Percentiles rank a stretch among this genome's conserved stretches.
phyloP scores from a whole-genome alignment of 2,888 invertebrate species.

The Arenicola marina region DNA sequence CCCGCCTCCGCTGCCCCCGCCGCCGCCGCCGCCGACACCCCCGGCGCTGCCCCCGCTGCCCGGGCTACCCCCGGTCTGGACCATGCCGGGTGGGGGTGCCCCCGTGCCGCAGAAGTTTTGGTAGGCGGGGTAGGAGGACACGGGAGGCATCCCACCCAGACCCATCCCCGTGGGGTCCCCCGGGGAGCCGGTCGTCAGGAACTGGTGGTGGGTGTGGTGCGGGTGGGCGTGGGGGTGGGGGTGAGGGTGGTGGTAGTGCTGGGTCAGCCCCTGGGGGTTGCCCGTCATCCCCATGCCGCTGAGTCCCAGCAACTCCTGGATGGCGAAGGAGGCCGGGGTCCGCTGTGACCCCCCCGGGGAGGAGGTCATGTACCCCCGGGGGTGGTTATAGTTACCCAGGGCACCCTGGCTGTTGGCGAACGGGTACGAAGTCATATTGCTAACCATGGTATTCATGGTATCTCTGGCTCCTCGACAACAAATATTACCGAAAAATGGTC shows the following conservation, averaged over 20 bases:
- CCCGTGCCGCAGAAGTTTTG: neutral
- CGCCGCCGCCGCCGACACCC: neutral
- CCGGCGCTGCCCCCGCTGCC: neutral
- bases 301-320: slow-evolving; percentile 25
- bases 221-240: neutral
- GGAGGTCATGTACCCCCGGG: slow-evolving; percentile 5
- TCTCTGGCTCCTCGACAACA: too few relatives aligned
- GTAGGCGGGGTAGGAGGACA: neutral
- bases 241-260: neutral
- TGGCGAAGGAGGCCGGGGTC: slow-evolving; percentile 20
- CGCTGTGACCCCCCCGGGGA: slow-evolving; percentile 2
- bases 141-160: neutral
- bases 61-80: neutral
- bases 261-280: slow-evolving; percentile 6
- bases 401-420: neutral
- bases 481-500: too few relatives aligned
- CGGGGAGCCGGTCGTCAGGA: neutral
- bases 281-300: neutral
- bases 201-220: neutral
- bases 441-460: slow-evolving; percentile 6
- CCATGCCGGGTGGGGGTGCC: neutral
- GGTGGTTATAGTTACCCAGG: neutral
- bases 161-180: neutral
- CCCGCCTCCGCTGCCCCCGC: neutral
- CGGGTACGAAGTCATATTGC: slow-evolving; percentile 7